Percentiles rank a stretch among this genome's conserved stretches.
phyloP scores from a whole-genome alignment of 2,888 invertebrate genomes.

The Oxytorus armatus region DNA sequence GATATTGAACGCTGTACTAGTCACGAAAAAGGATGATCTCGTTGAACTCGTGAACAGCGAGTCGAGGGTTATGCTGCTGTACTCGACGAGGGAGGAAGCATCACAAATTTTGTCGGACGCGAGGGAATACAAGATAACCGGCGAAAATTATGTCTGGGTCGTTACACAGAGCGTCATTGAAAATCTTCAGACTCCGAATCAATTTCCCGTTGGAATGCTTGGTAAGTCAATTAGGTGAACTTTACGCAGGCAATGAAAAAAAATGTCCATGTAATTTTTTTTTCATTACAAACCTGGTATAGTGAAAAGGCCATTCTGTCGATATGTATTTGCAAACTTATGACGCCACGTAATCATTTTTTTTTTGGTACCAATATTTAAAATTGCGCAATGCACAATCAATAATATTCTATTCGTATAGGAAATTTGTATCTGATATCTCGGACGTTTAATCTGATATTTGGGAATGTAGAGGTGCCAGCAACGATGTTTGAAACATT shows the following conservation, averaged over 20 bases:
- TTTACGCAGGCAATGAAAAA: too few relatives aligned
- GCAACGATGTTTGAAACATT: too few relatives aligned
- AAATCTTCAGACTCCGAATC: slow-evolving; percentile 89
- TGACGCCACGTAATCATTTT: too few relatives aligned
- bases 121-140: slow-evolving; percentile 91
- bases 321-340: too few relatives aligned
- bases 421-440: too few relatives aligned
- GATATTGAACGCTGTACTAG: slow-evolving; percentile 93
- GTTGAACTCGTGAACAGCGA: slow-evolving; percentile 94
- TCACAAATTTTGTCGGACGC: slow-evolving; percentile 92
- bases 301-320: too few relatives aligned
- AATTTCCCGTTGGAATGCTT: slow-evolving; percentile 96
- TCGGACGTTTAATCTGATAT: too few relatives aligned
- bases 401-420: too few relatives aligned
- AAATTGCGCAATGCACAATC: too few relatives aligned
- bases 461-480: too few relatives aligned
- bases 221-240: slow-evolving; percentile 87
- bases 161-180: slow-evolving; percentile 97
- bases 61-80: slow-evolving; percentile 96
- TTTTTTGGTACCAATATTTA: too few relatives aligned
- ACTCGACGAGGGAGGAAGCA: slow-evolving; percentile 95
- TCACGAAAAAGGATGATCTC: slow-evolving; percentile 91
- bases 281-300: too few relatives aligned
- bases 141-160: slow-evolving; percentile 98
- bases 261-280: neutral